Evolutionary conservation across 2,797 vertebrate genomes (phyloP).

Genomic region (Darevskia nairensis): DNA sequence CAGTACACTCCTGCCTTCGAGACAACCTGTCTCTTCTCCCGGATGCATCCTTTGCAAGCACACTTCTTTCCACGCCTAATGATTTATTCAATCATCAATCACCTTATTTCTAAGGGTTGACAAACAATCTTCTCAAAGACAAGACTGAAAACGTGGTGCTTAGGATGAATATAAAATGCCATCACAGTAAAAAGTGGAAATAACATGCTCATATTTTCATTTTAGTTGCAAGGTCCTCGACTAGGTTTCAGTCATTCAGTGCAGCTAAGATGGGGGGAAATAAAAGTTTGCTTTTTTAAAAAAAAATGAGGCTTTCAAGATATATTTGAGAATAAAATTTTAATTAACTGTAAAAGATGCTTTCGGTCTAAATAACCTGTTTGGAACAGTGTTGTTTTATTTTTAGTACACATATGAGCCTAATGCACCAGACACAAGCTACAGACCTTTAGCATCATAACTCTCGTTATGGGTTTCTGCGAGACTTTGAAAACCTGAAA

Average conservation of each 20-base stretch:
- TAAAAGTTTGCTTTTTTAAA: conserved; percentile 19
- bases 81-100: conserved; percentile 48
- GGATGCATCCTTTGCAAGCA: conserved; percentile 47
- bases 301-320: conserved; percentile 50
- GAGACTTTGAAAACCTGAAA: neutral
- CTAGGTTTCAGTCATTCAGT: conserved; percentile 77
- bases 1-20: conserved; percentile 34
- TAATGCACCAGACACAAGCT: neutral
- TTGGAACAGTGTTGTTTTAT: neutral
- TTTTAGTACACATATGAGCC: neutral
- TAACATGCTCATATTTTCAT: conserved; percentile 14
- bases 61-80: conserved; percentile 35
- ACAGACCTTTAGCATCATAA: neutral
- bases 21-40: conserved; percentile 21
- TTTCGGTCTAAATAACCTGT: conserved; percentile 39
- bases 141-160: conserved; percentile 53
- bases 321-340: conserved; percentile 65
- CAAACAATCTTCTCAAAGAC: conserved; percentile 42
- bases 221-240: conserved; percentile 58
- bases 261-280: conserved; percentile 65
- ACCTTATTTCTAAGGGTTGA: conserved; percentile 38
- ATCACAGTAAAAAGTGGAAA: conserved; percentile 60
- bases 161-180: conserved; percentile 61
- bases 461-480: rapidly evolving
- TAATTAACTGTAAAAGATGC: conserved; percentile 65